phyloP scores from a whole-genome alignment of 2,113 vertebrate species.

The Peromyscus leucopus region DNA sequence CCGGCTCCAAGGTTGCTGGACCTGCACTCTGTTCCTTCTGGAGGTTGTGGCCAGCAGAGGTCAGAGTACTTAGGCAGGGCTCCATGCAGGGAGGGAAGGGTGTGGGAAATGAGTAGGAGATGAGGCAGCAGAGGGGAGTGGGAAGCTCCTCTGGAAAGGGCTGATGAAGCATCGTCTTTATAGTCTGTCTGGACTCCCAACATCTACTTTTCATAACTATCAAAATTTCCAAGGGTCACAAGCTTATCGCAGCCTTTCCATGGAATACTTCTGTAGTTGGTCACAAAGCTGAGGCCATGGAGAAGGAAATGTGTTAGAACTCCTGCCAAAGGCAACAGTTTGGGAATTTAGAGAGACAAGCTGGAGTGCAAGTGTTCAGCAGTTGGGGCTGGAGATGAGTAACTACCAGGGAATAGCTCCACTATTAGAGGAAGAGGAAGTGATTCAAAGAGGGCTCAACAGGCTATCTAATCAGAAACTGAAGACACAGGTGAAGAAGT shows the following conservation, averaged over 20 bases:
- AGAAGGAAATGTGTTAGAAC: neutral
- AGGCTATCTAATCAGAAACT: neutral
- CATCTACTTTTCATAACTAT: neutral
- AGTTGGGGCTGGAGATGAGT: neutral
- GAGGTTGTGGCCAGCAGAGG: neutral
- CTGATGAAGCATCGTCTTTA: neutral
- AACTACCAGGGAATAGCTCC: neutral
- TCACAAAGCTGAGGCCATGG: neutral
- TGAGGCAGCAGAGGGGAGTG: neutral
- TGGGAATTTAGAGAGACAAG: neutral
- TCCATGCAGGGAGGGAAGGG: neutral
- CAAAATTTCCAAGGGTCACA: neutral
- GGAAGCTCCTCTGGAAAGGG: neutral
- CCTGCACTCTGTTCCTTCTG: neutral
- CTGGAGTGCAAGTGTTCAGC: neutral
- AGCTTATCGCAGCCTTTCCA: neutral
- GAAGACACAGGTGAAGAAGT: neutral
- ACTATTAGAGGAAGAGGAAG: neutral
- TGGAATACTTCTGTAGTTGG: conserved; percentile 12
- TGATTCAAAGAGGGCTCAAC: neutral
- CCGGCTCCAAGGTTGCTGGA: neutral
- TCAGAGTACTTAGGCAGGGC: neutral
- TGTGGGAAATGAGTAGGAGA: neutral
- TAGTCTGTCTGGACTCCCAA: neutral
- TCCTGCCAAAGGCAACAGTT: neutral